Evolutionary conservation across 1,140 invertebrate species (phyloP), one percentile per base, ranked within the genome.

Genomic region (Drosophila ananassae): DNA sequence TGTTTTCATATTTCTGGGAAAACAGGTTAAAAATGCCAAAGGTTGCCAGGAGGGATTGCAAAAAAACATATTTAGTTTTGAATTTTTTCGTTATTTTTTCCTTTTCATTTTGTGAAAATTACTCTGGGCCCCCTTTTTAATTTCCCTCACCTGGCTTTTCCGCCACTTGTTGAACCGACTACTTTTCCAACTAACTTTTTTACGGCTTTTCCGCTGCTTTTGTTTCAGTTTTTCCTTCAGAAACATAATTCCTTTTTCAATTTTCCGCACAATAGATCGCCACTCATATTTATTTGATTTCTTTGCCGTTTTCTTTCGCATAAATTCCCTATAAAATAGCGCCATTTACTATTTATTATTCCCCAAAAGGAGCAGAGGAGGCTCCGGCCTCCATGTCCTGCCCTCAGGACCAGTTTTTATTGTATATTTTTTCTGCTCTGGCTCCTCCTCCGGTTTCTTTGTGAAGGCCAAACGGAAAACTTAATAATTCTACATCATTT

Each of bases 401-500:
- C 2, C 34, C 47, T 22, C 12, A 21, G 39, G 17, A 41, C 24
- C 48, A 34, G 58, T 28, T 24, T 22, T 22, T 47, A 47, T 47
- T 47, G 24, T 24, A 47, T 22, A 22, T 47, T 17, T 44, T 44
- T 21, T 5, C 13, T 24, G 5, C 25, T 32, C 24, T 44, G 17
- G 25, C 21, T 13, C 22, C 21, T 25, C 12, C 28, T 21, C 34
- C 44, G 41, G 68, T 47, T 78, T 50, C 58, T 57, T 82, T 82
- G 78, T 77, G 61, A 46, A 41, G 37, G 32, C 34, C 48, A 53
- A 53, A 21, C 17, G 17, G 73, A 55, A 83, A 82, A 82, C 75
- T 82, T 82, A 79, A 82, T 82, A 83, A 83, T 82, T 82, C 79
- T 75, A 66, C 63, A 83, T 83, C 60, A 82, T 71, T 83, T 77